These are phyloP conservation scores for Grammomys dolichurus DNA, from an alignment of 2,113 vertebrate genomes.

Conservation along the genomic window DNA sequence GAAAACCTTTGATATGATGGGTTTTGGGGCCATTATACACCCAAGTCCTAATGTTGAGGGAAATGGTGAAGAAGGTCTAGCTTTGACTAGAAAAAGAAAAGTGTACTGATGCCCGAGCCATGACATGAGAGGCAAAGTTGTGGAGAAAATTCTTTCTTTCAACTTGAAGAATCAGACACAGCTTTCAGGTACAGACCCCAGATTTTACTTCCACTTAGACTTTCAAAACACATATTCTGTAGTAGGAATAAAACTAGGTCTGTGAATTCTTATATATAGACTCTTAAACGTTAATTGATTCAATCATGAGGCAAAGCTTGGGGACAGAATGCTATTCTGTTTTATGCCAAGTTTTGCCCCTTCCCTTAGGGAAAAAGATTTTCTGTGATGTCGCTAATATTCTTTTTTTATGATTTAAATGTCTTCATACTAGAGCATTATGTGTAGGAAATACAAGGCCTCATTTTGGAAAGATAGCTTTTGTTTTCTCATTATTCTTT, in stretches of 20 bases:
- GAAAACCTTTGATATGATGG: neutral
- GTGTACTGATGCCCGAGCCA: neutral
- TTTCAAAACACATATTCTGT: neutral
- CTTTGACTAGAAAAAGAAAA: neutral
- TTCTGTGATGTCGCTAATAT: conserved; percentile 35
- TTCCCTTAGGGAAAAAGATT: conserved; percentile 13
- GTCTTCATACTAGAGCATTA: neutral
- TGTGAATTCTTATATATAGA: neutral
- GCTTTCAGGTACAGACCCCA: neutral
- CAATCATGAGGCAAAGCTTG: conserved; percentile 54
- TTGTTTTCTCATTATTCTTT: conserved; percentile 53
- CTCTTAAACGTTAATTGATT: conserved; percentile 53
- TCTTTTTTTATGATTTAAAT: conserved; percentile 56
- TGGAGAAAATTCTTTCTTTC: neutral
- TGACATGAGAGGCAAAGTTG: neutral
- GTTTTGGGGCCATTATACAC: neutral
- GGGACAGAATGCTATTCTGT: conserved; percentile 38
- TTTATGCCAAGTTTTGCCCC: conserved; percentile 47
- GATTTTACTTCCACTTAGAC: neutral
- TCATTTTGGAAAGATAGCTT: conserved; percentile 16
- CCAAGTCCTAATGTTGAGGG: neutral
- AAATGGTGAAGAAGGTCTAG: neutral
- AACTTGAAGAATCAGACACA: neutral
- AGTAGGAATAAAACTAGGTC: neutral
- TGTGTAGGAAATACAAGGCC: conserved; percentile 43